phyloP scores from a whole-genome alignment of 2,888 invertebrate species.

The Malachius bipustulatus region DNA sequence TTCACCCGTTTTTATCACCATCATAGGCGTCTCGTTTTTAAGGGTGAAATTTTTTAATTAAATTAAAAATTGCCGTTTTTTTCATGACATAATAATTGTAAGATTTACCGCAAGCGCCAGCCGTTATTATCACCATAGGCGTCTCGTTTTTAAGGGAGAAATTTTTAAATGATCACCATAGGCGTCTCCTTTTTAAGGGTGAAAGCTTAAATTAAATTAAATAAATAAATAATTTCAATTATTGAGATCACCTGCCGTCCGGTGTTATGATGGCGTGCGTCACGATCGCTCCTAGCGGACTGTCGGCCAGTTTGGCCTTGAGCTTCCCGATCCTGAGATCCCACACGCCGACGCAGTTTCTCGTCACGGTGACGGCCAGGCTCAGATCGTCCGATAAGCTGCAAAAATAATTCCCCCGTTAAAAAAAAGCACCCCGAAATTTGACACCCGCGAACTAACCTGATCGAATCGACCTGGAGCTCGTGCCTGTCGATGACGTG shows the following conservation, averaged over 20 bases:
- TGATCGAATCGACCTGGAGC: constrained; percentile 84
- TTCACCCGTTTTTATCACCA: too few species aligned
- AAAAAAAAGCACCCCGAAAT: background rate
- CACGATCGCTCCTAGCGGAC: constrained; percentile 86
- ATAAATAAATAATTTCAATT: constrained; percentile 18
- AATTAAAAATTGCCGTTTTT: too few species aligned
- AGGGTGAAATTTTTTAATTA: too few species aligned
- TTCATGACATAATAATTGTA: too few species aligned
- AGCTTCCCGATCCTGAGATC: constrained; percentile 75
- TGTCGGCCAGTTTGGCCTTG: constrained; percentile 79
- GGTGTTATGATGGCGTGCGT: constrained; percentile 84
- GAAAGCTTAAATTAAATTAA: too few species aligned
- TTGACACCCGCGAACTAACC: constrained; percentile 37
- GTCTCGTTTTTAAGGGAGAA: too few species aligned
- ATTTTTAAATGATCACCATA: too few species aligned
- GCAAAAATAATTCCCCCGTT: constrained; percentile 16
- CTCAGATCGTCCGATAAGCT: constrained; percentile 68
- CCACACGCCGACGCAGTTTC: constrained; percentile 94
- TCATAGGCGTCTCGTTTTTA: too few species aligned
- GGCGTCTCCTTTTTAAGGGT: too few species aligned
- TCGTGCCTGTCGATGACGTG: constrained; percentile 93
- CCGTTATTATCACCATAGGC: too few species aligned
- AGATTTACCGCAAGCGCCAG: too few species aligned
- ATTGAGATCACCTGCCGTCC: constrained; percentile 63
- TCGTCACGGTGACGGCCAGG: constrained; percentile 82